Evolutionary conservation across 1,140 invertebrate genomes (phyloP).

Genomic region (Yoshiicerus persimilis): DNA sequence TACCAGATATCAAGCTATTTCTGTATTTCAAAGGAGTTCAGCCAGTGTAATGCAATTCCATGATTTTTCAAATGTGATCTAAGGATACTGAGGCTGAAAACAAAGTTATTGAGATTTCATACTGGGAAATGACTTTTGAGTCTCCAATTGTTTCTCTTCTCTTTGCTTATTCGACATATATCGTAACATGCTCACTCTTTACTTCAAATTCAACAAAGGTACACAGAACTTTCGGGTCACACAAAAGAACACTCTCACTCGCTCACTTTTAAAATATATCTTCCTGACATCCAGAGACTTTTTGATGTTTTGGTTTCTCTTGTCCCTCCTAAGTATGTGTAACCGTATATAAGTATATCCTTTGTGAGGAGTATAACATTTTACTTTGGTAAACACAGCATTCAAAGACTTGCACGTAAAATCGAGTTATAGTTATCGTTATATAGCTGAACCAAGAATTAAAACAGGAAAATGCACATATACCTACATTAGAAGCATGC

Average conservation of each 20-base stretch:
- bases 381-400: too few relatives aligned
- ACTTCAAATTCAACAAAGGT: background rate
- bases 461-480: too few relatives aligned
- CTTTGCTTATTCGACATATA: background rate
- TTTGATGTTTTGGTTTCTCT: background rate
- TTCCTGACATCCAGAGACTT: background rate
- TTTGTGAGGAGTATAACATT: too few relatives aligned
- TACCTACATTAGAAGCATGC: too few relatives aligned
- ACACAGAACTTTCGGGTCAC: background rate
- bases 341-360: too few relatives aligned
- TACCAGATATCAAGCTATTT: background rate
- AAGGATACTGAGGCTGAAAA: background rate
- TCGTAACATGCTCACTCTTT: background rate
- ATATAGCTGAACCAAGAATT: too few relatives aligned
- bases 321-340: too few relatives aligned
- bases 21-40: background rate
- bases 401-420: too few relatives aligned
- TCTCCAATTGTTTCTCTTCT: background rate
- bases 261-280: background rate
- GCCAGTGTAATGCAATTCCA: background rate
- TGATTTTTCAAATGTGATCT: too few relatives aligned
- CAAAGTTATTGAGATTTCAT: background rate
- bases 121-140: background rate
- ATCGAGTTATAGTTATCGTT: too few relatives aligned
- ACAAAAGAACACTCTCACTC: slow-evolving; percentile 9